Conservation (phyloP, 2,888 invertebrate genomes). For the Allolobophora icterica region DNA sequence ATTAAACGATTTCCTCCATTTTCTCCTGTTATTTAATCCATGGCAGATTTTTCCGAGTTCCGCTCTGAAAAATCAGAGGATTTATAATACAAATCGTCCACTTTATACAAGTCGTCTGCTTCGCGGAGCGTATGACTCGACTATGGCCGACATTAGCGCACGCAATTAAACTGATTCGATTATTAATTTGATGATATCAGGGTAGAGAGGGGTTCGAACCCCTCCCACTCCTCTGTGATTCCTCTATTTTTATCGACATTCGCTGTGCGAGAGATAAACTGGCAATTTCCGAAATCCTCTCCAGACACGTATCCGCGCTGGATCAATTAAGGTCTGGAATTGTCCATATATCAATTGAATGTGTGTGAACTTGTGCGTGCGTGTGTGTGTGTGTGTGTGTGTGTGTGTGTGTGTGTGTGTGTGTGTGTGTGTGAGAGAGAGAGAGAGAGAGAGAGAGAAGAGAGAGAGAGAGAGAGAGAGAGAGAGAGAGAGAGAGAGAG, state of each 20-base stretch:
- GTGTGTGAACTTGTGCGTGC: background rate
- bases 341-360: background rate
- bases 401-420: background rate
- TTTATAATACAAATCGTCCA: background rate
- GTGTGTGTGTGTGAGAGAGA: background rate
- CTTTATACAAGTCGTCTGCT: too few relatives aligned
- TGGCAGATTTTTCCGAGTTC: background rate
- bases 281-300: constrained; percentile 1
- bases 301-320: background rate
- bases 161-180: background rate
- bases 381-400: background rate
- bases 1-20: background rate
- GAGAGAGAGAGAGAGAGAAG: too few relatives aligned
- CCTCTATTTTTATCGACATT: background rate
- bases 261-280: background rate
- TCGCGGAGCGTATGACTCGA: background rate
- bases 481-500: too few relatives aligned
- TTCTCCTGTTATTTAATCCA: background rate
- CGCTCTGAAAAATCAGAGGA: background rate
- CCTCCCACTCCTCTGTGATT: background rate
- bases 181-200: background rate
- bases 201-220: constrained; percentile 5
- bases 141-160: background rate
- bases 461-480: too few relatives aligned
- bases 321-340: background rate